These are phyloP conservation scores for Chionodraco myersi DNA, from an alignment of 2,113 vertebrate genomes.

Conservation along the genomic window DNA sequence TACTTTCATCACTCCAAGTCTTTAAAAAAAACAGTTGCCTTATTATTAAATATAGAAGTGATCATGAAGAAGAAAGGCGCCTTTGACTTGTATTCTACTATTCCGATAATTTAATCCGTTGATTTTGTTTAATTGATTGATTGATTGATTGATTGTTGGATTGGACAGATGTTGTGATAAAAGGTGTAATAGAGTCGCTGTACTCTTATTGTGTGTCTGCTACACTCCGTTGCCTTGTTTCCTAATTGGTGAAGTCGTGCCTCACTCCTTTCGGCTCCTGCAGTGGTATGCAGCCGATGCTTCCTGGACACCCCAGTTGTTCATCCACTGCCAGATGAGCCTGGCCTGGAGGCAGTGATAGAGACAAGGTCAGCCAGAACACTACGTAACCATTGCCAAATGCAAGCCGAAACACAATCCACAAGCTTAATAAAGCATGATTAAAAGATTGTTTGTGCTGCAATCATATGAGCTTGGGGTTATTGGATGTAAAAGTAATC, in stretches of 20 bases:
- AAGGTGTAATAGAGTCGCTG: neutral
- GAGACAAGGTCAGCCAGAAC: conserved; percentile 79
- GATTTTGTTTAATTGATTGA: neutral
- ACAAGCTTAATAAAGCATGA: conserved; percentile 39
- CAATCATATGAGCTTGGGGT: conserved; percentile 8
- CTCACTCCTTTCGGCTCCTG: conserved; percentile 31
- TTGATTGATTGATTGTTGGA: too few species aligned
- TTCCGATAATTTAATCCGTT: neutral
- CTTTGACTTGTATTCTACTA: neutral
- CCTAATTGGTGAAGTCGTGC: conserved; percentile 35
- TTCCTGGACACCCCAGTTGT: conserved; percentile 45
- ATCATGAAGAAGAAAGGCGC: neutral
- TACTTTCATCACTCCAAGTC: neutral
- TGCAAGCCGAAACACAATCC: conserved; percentile 27
- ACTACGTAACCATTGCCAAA: conserved; percentile 42
- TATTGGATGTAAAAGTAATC: conserved; percentile 27
- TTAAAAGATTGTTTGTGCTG: conserved; percentile 19
- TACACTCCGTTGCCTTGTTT: neutral
- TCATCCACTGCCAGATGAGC: conserved; percentile 58
- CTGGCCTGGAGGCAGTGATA: conserved; percentile 47
- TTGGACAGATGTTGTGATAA: too few species aligned
- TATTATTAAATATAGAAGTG: neutral
- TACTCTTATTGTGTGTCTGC: neutral
- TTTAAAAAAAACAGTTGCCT: neutral
- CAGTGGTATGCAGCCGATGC: conserved; percentile 43